Conservation (phyloP, 2,113 vertebrate genomes). For the Vireo altiloquus region DNA sequence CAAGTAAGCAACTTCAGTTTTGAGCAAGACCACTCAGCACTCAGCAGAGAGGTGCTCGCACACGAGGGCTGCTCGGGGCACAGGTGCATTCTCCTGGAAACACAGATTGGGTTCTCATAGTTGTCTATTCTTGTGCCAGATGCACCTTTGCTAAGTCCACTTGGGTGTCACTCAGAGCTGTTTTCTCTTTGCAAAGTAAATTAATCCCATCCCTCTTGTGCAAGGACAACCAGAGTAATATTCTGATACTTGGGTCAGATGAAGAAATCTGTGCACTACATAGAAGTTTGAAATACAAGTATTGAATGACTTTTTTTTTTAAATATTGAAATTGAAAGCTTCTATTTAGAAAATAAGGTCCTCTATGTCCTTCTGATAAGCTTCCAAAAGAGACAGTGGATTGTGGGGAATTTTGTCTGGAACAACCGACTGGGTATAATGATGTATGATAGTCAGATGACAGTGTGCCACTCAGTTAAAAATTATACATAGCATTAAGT, state of each 20-base stretch:
- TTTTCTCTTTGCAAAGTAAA: background rate
- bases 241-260: background rate
- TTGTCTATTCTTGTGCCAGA: background rate
- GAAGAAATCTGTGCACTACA: background rate
- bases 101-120: background rate
- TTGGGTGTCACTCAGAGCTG: background rate
- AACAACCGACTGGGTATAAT: background rate
- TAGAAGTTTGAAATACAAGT: background rate
- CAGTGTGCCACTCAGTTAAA: background rate
- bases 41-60: background rate
- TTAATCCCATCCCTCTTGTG: background rate
- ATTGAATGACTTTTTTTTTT: background rate
- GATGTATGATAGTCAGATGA: background rate
- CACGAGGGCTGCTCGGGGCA: rapidly evolving
- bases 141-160: background rate
- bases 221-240: background rate
- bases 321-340: background rate
- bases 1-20: background rate
- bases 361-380: background rate
- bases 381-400: background rate
- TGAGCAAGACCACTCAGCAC: background rate
- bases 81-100: background rate
- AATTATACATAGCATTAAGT: background rate
- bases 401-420: background rate
- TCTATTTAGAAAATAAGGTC: background rate